phyloP scores from a whole-genome alignment of 2,888 invertebrate species.

The Acutogordius australiensis region DNA sequence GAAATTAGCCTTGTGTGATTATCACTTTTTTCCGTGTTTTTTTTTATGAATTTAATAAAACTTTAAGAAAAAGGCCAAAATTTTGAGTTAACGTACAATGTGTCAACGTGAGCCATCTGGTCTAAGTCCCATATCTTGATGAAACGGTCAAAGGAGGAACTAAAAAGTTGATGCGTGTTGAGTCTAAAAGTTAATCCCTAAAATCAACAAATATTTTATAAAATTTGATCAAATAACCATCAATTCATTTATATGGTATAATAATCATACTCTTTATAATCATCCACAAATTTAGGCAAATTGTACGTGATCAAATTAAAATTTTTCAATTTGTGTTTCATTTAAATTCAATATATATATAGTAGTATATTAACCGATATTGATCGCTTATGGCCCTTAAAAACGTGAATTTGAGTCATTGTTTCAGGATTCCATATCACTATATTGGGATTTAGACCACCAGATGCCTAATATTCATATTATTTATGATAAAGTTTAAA shows the following conservation, averaged over 20 bases:
- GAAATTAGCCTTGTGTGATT: no score
- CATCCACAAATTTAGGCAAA: no score
- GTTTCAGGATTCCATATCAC: conserved; percentile 53
- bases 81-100: conserved; percentile 36
- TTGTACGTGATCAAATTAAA: no score
- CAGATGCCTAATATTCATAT: conserved; percentile 30
- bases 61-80: no score
- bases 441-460: conserved; percentile 38
- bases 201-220: conserved; percentile 11
- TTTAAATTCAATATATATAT: no score
- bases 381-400: conserved; percentile 29
- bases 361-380: conserved; percentile 25
- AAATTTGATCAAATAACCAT: no score
- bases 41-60: no score
- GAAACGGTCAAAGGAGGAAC: conserved; percentile 27
- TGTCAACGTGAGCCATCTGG: conserved; percentile 81
- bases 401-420: conserved; percentile 43
- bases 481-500: no score
- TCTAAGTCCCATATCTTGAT: conserved; percentile 81
- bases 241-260: no score
- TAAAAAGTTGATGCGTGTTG: conserved; percentile 48
- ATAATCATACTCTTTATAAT: no score
- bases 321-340: no score
- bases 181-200: conserved; percentile 48
- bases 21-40: no score